phyloP scores from a whole-genome alignment of 1,140 invertebrate species.

The Conus betulinus region DNA sequence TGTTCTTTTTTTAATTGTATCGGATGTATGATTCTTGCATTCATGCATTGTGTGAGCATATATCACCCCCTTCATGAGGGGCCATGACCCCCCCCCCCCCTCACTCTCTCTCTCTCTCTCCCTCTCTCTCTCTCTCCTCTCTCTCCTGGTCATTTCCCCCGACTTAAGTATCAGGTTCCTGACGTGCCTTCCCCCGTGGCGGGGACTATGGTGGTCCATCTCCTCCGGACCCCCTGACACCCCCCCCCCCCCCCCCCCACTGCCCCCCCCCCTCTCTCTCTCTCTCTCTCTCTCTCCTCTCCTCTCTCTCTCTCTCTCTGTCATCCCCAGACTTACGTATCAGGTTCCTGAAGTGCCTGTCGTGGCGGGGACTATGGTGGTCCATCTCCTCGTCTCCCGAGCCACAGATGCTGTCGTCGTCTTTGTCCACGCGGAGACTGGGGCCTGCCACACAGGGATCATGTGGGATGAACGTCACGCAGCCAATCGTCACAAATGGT shows the following conservation, averaged over 20 bases:
- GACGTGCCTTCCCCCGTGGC: constrained; percentile 44
- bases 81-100: too few relatives aligned
- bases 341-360: constrained; percentile 53
- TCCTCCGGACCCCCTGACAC: too few relatives aligned
- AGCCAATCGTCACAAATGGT: background rate
- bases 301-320: background rate
- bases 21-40: too few relatives aligned
- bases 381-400: constrained; percentile 38
- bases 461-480: background rate
- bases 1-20: too few relatives aligned
- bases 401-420: constrained; percentile 49
- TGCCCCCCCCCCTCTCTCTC: background rate
- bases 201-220: constrained; percentile 40
- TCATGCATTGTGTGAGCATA: too few relatives aligned
- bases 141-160: too few relatives aligned
- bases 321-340: constrained; percentile 42
- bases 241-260: too few relatives aligned
- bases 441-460: constrained; percentile 31
- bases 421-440: constrained; percentile 45
- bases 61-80: too few relatives aligned
- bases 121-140: too few relatives aligned
- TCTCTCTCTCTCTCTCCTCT: background rate
- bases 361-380: constrained; percentile 41
- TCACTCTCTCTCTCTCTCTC: too few relatives aligned
- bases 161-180: constrained; percentile 58